These are phyloP conservation scores for Prietella phreatophila DNA, from an alignment of 2,113 vertebrate species.

Conservation along the genomic window DNA sequence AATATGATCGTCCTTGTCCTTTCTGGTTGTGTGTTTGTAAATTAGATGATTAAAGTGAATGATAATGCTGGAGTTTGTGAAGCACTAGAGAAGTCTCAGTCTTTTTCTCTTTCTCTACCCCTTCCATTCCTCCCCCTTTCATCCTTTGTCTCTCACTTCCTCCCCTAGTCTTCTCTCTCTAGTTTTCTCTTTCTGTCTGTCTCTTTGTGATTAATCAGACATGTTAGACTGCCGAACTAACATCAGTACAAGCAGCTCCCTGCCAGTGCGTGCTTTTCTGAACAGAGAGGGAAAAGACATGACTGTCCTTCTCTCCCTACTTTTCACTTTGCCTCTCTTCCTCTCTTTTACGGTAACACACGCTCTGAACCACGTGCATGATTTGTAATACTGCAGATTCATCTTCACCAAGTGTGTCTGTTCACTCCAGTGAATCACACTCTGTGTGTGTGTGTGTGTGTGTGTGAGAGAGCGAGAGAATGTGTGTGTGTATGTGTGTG, in stretches of 20 bases:
- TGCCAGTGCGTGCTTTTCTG: conserved; percentile 6
- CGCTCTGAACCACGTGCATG: background rate
- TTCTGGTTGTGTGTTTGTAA: conserved; percentile 32
- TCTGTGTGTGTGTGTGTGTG: background rate
- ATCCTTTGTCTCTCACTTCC: background rate
- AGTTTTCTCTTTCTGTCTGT: background rate
- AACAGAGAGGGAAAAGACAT: background rate
- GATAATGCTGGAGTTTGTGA: background rate
- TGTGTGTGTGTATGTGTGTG: background rate
- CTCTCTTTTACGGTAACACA: background rate
- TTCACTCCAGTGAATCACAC: background rate
- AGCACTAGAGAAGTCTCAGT: background rate
- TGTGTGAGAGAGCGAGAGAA: background rate
- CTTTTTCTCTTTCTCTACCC: background rate
- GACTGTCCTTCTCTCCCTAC: background rate
- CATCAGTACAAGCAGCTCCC: conserved; percentile 35
- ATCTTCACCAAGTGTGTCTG: background rate
- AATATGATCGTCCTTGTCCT: conserved; percentile 19
- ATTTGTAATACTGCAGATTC: background rate
- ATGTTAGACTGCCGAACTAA: conserved; percentile 35
- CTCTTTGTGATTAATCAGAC: conserved; percentile 45
- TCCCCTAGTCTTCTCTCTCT: background rate
- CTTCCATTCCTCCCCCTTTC: background rate
- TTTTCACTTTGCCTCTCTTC: background rate
- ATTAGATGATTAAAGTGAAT: conserved; percentile 15